These are phyloP conservation scores for Oncorhynchus nerka DNA, from an alignment of 2,113 vertebrate species.

Conservation along the genomic window DNA sequence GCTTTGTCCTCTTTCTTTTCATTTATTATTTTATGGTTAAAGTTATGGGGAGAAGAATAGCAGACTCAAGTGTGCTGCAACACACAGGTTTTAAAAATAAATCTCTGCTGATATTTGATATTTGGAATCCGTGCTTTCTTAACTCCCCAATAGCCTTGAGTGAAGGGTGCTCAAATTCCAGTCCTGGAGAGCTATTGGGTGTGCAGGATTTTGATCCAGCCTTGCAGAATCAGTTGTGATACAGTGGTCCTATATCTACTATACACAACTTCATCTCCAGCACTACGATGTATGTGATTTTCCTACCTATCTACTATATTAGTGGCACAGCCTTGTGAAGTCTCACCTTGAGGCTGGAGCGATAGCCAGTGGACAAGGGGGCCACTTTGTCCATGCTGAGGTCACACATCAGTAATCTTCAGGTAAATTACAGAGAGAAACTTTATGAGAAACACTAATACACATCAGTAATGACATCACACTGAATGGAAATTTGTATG, in stretches of 20 bases:
- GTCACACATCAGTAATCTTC: constrained; percentile 73
- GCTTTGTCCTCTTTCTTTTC: not conserved
- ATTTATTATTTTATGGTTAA: not conserved
- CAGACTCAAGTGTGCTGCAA: too few species aligned
- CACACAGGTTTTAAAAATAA: too few species aligned
- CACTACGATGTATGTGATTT: not conserved
- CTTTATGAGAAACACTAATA: not conserved
- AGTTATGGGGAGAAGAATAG: too few species aligned
- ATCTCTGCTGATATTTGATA: too few species aligned
- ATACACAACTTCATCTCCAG: too few species aligned
- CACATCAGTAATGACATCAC: not conserved
- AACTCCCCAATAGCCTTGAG: too few species aligned
- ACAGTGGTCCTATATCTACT: not conserved
- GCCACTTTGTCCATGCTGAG: constrained; percentile 85
- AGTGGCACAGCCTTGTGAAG: not conserved
- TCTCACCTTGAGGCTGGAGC: constrained; percentile 82
- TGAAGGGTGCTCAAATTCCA: too few species aligned
- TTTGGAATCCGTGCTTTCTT: not conserved
- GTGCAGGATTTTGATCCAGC: too few species aligned
- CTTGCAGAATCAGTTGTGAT: not conserved
- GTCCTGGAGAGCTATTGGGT: too few species aligned
- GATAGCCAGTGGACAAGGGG: constrained; percentile 71
- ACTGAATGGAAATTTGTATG: not conserved
- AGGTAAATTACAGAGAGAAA: not conserved
- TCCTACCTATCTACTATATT: not conserved